A percentile compares a stretch with the other conserved stretches of the same genome.
phyloP scores from a whole-genome alignment of 2,888 invertebrate species.

The Rotaria magnacalcarata region DNA sequence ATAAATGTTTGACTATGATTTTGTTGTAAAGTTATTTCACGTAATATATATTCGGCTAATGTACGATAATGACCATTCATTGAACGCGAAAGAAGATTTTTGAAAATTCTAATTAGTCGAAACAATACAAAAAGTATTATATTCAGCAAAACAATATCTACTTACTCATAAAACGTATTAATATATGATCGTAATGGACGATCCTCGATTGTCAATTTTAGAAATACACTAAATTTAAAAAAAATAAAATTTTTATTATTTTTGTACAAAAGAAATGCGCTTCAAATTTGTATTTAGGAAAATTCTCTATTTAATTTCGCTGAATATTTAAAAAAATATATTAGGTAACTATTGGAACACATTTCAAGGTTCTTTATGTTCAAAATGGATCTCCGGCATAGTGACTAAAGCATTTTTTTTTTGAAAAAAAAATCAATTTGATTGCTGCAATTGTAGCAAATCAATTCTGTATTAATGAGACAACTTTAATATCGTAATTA shows the following conservation, averaged over 20 bases:
- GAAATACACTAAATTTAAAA: constrained; percentile 29
- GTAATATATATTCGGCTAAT: constrained; percentile 84
- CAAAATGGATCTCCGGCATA: too few relatives aligned
- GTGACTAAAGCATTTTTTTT: too few relatives aligned
- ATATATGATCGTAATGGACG: constrained; percentile 14
- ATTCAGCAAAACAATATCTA: neutral
- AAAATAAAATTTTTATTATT: neutral
- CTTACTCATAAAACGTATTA: constrained; percentile 14
- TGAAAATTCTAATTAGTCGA: constrained; percentile 70
- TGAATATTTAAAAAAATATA: too few relatives aligned
- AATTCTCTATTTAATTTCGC: too few relatives aligned
- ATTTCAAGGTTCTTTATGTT: too few relatives aligned
- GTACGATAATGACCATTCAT: constrained; percentile 83
- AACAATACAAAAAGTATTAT: neutral
- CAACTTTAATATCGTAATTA: neutral
- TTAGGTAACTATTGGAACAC: too few relatives aligned
- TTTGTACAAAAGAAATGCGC: too few relatives aligned
- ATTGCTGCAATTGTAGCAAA: too few relatives aligned
- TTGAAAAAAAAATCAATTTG: too few relatives aligned
- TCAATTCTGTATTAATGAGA: too few relatives aligned
- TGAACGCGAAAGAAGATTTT: constrained; percentile 84
- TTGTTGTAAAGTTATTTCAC: constrained; percentile 38
- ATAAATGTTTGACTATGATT: constrained; percentile 37
- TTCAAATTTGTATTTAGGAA: too few relatives aligned
- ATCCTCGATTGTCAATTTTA: constrained; percentile 34